phyloP scores from a whole-genome alignment of 1,140 invertebrate genomes.

The Lordiphosa mommai region DNA sequence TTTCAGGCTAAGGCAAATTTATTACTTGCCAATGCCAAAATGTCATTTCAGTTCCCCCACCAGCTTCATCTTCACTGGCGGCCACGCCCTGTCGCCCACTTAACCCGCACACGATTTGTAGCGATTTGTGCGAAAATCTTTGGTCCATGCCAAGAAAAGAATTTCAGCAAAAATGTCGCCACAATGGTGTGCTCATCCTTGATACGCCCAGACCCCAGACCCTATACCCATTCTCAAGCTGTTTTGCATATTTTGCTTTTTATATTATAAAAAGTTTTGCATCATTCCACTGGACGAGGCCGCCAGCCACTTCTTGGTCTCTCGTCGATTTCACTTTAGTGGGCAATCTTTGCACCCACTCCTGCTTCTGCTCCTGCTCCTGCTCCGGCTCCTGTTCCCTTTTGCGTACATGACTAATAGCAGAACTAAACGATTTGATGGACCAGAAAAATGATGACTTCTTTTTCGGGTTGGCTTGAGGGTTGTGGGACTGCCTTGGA shows the following conservation, averaged over 20 bases:
- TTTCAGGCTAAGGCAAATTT: no score
- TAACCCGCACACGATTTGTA: no score
- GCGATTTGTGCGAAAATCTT: no score
- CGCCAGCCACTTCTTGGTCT: constrained; percentile 50
- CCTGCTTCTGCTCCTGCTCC: background rate
- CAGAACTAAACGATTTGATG: constrained; percentile 79
- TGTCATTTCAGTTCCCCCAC: no score
- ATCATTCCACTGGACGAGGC: constrained; percentile 12
- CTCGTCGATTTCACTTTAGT: constrained; percentile 51
- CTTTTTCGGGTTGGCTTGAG: constrained; percentile 38
- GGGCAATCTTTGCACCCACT: constrained; percentile 4
- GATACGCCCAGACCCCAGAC: no score
- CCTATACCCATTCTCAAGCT: constrained; percentile 21
- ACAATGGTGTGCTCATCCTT: no score
- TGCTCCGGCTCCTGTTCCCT: background rate
- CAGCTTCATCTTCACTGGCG: no score
- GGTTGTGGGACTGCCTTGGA: constrained; percentile 7
- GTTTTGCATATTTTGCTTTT: constrained; percentile 71
- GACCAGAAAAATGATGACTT: constrained; percentile 79
- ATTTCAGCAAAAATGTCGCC: no score
- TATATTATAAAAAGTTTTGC: constrained; percentile 59
- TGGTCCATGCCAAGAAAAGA: no score
- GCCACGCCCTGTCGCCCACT: no score
- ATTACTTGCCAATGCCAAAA: no score
- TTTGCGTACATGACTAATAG: constrained; percentile 70